Evolutionary conservation across 1,140 invertebrate species (phyloP).

Genomic region (Penaeus japonicus): DNA sequence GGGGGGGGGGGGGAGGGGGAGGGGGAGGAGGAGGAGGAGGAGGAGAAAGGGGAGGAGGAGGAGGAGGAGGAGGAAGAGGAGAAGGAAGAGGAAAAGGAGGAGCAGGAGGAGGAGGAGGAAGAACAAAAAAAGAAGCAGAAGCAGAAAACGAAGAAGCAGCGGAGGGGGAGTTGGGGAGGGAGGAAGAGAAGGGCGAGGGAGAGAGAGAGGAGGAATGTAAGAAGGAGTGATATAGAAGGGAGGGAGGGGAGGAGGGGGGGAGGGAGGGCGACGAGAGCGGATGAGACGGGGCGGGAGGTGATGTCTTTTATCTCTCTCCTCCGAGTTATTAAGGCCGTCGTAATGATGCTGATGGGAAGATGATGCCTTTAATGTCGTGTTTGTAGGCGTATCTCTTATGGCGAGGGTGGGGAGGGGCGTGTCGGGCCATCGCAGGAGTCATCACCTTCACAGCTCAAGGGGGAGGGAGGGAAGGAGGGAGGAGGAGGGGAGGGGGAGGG

Average conservation of each 20-base stretch:
- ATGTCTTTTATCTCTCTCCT: conserved; percentile 38
- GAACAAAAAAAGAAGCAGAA: not conserved
- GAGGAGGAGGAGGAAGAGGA: not conserved
- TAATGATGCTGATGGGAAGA: conserved; percentile 43
- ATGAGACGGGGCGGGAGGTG: not conserved
- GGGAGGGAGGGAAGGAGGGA: too few species aligned
- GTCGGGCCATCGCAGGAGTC: not conserved
- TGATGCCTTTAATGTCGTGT: conserved; percentile 52
- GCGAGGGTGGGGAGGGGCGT: not conserved
- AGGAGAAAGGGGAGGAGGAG: not conserved
- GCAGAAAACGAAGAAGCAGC: not conserved
- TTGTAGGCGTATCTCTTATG: conserved; percentile 46
- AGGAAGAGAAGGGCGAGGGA: not conserved
- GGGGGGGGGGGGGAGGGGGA: not conserved
- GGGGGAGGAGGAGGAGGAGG: not conserved
- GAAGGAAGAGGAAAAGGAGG: not conserved
- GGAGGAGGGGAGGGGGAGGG: too few species aligned
- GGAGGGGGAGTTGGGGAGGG: not conserved
- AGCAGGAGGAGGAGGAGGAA: not conserved
- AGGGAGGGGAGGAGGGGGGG: not conserved
- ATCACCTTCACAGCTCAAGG: too few species aligned
- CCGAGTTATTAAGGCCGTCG: conserved; percentile 34
- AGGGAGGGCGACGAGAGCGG: not conserved
- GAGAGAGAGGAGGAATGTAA: not conserved
- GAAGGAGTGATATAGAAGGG: not conserved